Conservation (phyloP, 1,140 invertebrate species). For the Ladona fulva region DNA sequence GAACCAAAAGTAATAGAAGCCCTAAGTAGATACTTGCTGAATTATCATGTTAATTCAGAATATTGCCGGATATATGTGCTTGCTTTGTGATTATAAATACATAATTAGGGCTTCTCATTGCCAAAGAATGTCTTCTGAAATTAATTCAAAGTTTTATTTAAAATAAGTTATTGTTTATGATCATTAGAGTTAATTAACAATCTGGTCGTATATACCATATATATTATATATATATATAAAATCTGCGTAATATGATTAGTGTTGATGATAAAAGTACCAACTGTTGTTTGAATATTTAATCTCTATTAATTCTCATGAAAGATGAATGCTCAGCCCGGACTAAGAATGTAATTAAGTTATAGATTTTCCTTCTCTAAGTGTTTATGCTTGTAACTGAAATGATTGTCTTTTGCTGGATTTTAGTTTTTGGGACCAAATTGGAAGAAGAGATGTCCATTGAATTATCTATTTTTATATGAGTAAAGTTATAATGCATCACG, state of each 20-base stretch:
- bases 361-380: too few relatives aligned
- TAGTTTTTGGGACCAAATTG: neutral
- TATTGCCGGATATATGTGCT: neutral
- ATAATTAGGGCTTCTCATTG: neutral
- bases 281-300: too few relatives aligned
- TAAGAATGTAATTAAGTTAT: too few relatives aligned
- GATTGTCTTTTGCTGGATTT: too few relatives aligned
- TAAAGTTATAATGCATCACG: neutral
- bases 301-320: too few relatives aligned
- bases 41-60: neutral
- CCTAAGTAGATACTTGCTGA: neutral
- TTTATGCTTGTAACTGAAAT: too few relatives aligned
- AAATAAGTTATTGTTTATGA: neutral
- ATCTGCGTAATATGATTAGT: too few relatives aligned
- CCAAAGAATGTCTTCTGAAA: neutral
- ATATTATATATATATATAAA: too few relatives aligned
- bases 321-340: too few relatives aligned
- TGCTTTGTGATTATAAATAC: neutral
- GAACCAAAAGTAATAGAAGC: too few relatives aligned
- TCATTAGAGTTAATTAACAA: neutral
- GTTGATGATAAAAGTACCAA: too few relatives aligned
- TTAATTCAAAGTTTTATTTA: neutral
- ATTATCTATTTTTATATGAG: constrained; percentile 5
- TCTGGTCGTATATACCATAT: neutral
- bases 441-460: neutral